Evolutionary conservation across 2,113 vertebrate species (phyloP).

Genomic region (Prunella himalayana): DNA sequence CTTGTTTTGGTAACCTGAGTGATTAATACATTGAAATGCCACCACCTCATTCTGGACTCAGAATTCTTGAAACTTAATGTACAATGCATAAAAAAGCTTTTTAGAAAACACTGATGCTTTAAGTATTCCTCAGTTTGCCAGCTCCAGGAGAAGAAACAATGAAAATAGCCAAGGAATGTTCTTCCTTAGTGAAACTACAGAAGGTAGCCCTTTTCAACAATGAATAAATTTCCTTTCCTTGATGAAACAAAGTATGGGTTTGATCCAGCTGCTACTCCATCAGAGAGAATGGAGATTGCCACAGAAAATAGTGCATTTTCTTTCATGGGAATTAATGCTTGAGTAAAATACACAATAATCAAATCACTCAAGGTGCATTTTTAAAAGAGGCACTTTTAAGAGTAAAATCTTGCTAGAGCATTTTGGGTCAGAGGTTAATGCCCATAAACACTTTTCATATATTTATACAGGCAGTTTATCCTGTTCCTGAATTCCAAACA

Average conservation of each 20-base stretch:
- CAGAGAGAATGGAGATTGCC: neutral
- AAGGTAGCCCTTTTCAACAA: neutral
- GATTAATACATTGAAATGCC: conserved; percentile 44
- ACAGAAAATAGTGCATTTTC: neutral
- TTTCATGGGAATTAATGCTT: neutral
- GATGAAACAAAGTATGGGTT: neutral
- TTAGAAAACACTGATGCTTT: conserved; percentile 45
- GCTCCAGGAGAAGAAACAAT: conserved; percentile 35
- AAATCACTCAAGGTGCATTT: neutral
- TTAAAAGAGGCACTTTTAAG: neutral
- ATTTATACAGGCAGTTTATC: neutral
- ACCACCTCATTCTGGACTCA: neutral
- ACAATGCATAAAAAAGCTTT: conserved; percentile 44
- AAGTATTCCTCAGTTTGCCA: conserved; percentile 42
- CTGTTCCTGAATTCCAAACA: neutral
- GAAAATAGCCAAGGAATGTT: neutral
- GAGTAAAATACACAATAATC: neutral
- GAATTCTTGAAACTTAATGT: conserved; percentile 19
- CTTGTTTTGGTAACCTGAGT: conserved; percentile 35
- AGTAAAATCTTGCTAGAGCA: neutral
- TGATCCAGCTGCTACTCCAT: neutral
- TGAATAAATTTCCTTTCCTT: neutral
- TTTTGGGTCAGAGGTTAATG: neutral
- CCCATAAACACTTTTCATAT: neutral
- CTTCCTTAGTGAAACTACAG: neutral